These are phyloP conservation scores for Lasius fuliginosus DNA, from an alignment of 2,888 invertebrate genomes.

Conservation along the genomic window DNA sequence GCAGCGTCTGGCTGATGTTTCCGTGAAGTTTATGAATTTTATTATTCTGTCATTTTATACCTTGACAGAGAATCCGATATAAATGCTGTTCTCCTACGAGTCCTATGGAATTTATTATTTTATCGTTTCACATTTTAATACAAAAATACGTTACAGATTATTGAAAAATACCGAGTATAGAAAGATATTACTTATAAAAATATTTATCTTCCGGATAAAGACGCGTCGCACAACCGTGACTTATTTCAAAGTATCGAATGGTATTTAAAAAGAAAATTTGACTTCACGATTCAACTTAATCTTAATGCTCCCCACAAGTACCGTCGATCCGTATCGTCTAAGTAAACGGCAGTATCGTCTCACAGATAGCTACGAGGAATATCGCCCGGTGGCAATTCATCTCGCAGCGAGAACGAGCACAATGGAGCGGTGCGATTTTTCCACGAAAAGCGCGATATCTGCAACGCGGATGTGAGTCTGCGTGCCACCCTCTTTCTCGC, in stretches of 20 bases:
- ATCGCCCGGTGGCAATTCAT: slow-evolving; percentile 33
- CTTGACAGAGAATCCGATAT: slow-evolving; percentile 51
- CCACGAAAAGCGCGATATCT: slow-evolving; percentile 46
- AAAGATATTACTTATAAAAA: background rate
- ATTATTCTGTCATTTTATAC: slow-evolving; percentile 54
- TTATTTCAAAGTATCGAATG: background rate
- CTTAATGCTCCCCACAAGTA: background rate
- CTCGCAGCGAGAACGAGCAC: slow-evolving; percentile 43
- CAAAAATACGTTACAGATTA: background rate
- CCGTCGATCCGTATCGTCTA: slow-evolving; percentile 8
- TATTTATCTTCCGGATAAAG: background rate
- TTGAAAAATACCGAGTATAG: background rate
- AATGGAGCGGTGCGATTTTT: slow-evolving; percentile 48
- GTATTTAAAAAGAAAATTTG: background rate
- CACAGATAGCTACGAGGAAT: slow-evolving; percentile 5
- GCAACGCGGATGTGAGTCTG: slow-evolving; percentile 29
- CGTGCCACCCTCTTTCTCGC: slow-evolving; percentile 39
- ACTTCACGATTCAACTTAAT: background rate
- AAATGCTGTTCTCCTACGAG: slow-evolving; percentile 20
- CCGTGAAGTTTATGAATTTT: slow-evolving; percentile 57
- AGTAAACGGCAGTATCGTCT: background rate
- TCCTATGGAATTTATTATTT: slow-evolving; percentile 47
- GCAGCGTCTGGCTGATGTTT: slow-evolving; percentile 50
- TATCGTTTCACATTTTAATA: slow-evolving; percentile 40
- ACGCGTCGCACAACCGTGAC: background rate